These are phyloP conservation scores for Papilio polyxenes DNA, from an alignment of 1,140 invertebrate genomes.

Conservation along the genomic window DNA sequence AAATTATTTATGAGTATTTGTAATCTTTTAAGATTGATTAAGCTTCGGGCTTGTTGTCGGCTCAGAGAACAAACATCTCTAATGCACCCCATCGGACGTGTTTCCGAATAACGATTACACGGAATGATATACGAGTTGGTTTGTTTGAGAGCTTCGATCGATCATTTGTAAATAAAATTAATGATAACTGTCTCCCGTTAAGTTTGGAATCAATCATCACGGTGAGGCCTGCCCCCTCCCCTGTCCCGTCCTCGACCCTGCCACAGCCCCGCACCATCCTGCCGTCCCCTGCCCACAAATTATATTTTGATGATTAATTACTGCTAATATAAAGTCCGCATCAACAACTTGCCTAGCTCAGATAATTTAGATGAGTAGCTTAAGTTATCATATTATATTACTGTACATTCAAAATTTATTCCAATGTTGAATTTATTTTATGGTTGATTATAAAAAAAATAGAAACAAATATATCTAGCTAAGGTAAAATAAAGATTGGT, in stretches of 20 bases:
- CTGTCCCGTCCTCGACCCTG: neutral
- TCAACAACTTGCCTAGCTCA: neutral
- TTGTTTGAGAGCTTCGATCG: slow-evolving; percentile 53
- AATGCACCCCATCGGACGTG: slow-evolving; percentile 48
- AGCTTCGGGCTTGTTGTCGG: slow-evolving; percentile 17
- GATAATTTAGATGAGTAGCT: neutral
- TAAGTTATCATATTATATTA: neutral
- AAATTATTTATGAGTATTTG: slow-evolving; percentile 37
- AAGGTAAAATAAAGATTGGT: neutral
- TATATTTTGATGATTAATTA: slow-evolving; percentile 20
- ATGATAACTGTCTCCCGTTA: slow-evolving; percentile 63
- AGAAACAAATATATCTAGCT: neutral
- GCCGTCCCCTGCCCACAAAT: neutral
- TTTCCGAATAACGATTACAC: slow-evolving; percentile 56
- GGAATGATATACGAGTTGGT: slow-evolving; percentile 58
- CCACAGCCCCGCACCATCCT: neutral
- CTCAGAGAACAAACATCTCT: slow-evolving; percentile 45
- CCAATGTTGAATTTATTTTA: neutral
- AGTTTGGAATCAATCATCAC: slow-evolving; percentile 69
- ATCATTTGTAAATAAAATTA: slow-evolving; percentile 71
- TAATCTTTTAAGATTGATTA: slow-evolving; percentile 34
- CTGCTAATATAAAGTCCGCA: neutral
- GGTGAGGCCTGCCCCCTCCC: slow-evolving; percentile 41
- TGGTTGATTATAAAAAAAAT: neutral
- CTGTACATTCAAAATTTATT: no score